Conservation (phyloP, 2,888 invertebrate species). For the Coelopa pilipes region DNA sequence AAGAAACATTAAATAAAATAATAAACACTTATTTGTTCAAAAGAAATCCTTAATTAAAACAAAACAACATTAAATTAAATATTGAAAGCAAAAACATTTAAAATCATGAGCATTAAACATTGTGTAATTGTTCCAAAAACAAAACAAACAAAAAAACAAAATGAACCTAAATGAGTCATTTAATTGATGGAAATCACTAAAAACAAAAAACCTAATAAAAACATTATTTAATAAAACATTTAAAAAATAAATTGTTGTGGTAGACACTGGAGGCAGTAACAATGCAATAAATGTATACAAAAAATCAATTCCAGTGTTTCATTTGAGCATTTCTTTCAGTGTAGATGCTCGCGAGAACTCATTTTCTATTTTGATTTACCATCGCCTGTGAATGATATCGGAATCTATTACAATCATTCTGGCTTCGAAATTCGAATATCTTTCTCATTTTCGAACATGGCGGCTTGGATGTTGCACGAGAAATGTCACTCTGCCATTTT, state of each 20-base stretch:
- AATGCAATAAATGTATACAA: slow-evolving; percentile 67
- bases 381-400: too few species aligned
- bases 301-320: slow-evolving; percentile 42
- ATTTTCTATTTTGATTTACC: neutral
- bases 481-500: slow-evolving; percentile 63
- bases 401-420: too few species aligned
- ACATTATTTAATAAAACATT: slow-evolving; percentile 44
- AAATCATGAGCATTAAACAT: slow-evolving; percentile 36
- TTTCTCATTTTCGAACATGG: slow-evolving; percentile 2
- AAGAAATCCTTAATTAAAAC: slow-evolving; percentile 4
- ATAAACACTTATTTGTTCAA: slow-evolving; percentile 45
- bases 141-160: slow-evolving; percentile 35
- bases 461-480: neutral
- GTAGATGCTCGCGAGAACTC: neutral
- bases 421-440: too few species aligned
- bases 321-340: neutral
- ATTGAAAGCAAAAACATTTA: slow-evolving; percentile 18
- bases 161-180: slow-evolving; percentile 44
- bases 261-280: slow-evolving; percentile 59
- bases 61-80: slow-evolving; percentile 26
- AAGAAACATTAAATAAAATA: slow-evolving; percentile 48
- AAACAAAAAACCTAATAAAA: slow-evolving; percentile 45
- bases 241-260: slow-evolving; percentile 61
- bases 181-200: slow-evolving; percentile 43
- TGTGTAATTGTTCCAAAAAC: slow-evolving; percentile 41